These are phyloP conservation scores for Neoarius graeffei DNA, from an alignment of 2,113 vertebrate species.

Conservation along the genomic window DNA sequence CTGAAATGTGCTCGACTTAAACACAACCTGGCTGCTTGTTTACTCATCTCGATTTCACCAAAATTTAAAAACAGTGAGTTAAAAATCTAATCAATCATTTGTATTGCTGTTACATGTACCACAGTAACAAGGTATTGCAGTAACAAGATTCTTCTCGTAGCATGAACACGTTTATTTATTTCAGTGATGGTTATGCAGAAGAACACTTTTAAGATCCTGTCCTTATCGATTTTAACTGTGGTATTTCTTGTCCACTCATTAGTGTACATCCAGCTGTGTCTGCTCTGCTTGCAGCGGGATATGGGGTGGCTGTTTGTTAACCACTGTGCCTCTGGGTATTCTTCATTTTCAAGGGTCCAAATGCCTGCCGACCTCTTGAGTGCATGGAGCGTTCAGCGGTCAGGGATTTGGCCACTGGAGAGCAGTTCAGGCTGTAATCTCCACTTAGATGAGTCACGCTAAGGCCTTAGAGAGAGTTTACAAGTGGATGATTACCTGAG, in stretches of 20 bases:
- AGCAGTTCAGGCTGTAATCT: slow-evolving; percentile 32
- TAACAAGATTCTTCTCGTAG: not conserved
- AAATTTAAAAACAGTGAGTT: not conserved
- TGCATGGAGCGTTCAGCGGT: slow-evolving; percentile 25
- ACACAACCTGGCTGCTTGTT: slow-evolving; percentile 53
- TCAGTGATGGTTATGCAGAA: not conserved
- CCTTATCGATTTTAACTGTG: not conserved
- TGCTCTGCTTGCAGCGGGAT: slow-evolving; percentile 10
- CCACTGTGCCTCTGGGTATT: not conserved
- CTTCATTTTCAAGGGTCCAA: slow-evolving; percentile 1
- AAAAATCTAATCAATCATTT: not conserved
- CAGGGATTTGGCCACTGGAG: slow-evolving; percentile 28
- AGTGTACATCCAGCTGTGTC: not conserved
- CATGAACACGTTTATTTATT: not conserved
- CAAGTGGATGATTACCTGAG: slow-evolving; percentile 34
- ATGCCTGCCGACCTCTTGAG: slow-evolving; percentile 14
- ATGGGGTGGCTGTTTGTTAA: slow-evolving; percentile 27
- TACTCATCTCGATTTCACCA: not conserved
- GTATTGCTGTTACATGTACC: not conserved
- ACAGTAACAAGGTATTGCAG: not conserved
- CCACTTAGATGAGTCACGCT: slow-evolving; percentile 47
- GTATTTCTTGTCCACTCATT: slow-evolving; percentile 12
- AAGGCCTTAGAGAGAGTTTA: slow-evolving; percentile 47
- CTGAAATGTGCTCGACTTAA: slow-evolving; percentile 53
- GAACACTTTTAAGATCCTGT: not conserved